Percentiles rank a stretch among this genome's conserved stretches.
phyloP scores from a whole-genome alignment of 2,797 vertebrate species.

The Poeciliopsis paucimaculata region DNA sequence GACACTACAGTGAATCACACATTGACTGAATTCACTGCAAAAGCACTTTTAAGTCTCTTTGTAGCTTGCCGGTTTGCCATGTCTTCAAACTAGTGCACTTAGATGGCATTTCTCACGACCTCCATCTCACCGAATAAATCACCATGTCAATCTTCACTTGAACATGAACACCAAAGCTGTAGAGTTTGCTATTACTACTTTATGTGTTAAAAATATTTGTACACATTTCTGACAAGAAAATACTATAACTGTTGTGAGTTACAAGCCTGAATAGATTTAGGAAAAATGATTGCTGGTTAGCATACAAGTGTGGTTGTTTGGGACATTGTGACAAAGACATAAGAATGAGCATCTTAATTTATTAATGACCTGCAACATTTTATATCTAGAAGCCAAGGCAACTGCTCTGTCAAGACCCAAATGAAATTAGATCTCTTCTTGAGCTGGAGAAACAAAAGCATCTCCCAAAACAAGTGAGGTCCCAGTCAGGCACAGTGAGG shows the following conservation, averaged over 20 bases:
- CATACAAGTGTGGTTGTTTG: slow-evolving; percentile 91
- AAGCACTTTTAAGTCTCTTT: background rate
- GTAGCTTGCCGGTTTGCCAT: background rate
- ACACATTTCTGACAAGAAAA: background rate
- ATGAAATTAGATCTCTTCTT: slow-evolving; percentile 77
- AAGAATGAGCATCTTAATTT: slow-evolving; percentile 90
- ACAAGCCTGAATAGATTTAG: background rate
- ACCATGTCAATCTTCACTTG: background rate
- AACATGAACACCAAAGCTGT: background rate
- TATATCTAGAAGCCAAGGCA: slow-evolving; percentile 94
- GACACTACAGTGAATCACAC: background rate
- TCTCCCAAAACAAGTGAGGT: slow-evolving; percentile 69
- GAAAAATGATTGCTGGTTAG: background rate
- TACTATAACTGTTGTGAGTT: background rate
- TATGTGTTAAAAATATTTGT: background rate
- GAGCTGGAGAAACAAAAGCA: slow-evolving; percentile 69
- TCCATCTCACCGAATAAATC: background rate
- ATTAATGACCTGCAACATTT: slow-evolving; percentile 95
- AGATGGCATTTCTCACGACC: background rate
- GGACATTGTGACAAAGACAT: slow-evolving; percentile 86
- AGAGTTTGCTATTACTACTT: background rate
- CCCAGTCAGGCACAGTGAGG: slow-evolving; percentile 77
- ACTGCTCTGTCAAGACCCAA: slow-evolving; percentile 84
- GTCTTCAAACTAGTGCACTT: background rate
- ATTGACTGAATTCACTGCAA: background rate